Evolutionary conservation across 2,797 vertebrate species (phyloP), one percentile per base, ranked within the genome.

Genomic region (Sebastes kiyomatsui): DNA sequence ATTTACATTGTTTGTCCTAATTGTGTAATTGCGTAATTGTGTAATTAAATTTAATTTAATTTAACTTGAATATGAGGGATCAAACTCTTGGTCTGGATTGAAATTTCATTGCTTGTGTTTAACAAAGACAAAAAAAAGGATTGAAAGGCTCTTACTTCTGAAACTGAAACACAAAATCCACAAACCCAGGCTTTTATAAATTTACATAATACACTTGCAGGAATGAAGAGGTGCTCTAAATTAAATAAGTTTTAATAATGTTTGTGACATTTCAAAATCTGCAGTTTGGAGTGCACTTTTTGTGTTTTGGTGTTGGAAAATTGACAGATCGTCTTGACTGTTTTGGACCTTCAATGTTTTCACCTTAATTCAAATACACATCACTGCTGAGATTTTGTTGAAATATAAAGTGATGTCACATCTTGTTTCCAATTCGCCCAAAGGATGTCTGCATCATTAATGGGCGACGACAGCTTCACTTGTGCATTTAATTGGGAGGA

Each of bases 401-500:
- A 73, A 62, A 67, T 30, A 22, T 52, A 25, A 55, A 49, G 32
- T 6, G 27, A 61, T 27, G 60, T 28, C 54, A 32, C 20, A 5
- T 27, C 28, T 59, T 49, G 25, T 52, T 60, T 67, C 60, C 25
- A 67, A 14, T 76, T 74, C 67, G 64, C 72, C 33, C 10, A 46
- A 80, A 28, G 55, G 59, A 72, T 18, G 59, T 67, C 65, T 55
- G 78, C 70, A 46, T 80, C 71, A 64, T 49, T 67, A 71, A 84
- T 68, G 28, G 27, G 8, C 13, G 28, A 67, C 6, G 56, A 64
- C 75, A 67, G 82, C 58, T 72, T 71, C 42, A 67, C 68, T 86
- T 77, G 42, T 72, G 70, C 42, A 33, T 80, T 73, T 80, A 82
- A 82, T 82, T 73, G 74, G 66, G 35, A 79, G 52, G 58, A 81